A percentile compares a stretch with the other conserved stretches of the same genome.
These are phyloP conservation scores for Cryptomyrus ogoouensis DNA, from an alignment of 2,113 vertebrate species.

Conservation along the genomic window DNA sequence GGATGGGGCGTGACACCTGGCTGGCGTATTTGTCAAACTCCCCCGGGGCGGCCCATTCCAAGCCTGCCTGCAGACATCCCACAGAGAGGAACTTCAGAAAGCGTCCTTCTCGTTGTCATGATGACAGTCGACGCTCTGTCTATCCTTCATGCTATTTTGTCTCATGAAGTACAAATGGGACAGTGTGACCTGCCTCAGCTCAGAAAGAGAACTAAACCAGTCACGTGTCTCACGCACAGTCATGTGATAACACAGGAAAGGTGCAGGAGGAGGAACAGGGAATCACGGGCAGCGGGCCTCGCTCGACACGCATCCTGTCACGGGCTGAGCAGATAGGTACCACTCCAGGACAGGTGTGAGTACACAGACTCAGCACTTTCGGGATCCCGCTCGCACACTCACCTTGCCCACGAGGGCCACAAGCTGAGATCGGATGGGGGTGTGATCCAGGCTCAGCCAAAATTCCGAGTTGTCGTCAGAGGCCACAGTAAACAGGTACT, in stretches of 20 bases:
- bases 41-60: slow-evolving; percentile 85
- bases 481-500: slow-evolving; percentile 82
- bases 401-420: slow-evolving; percentile 85
- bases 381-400: background rate
- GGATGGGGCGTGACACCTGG: slow-evolving; percentile 74
- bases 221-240: background rate
- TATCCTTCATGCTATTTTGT: background rate
- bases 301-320: background rate
- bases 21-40: slow-evolving; percentile 87
- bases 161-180: background rate
- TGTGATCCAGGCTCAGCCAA: slow-evolving; percentile 82
- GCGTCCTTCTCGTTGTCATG: background rate
- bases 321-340: background rate
- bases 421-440: slow-evolving; percentile 65
- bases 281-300: background rate
- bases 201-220: background rate
- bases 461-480: slow-evolving; percentile 91
- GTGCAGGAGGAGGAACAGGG: background rate
- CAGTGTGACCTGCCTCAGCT: background rate
- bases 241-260: background rate
- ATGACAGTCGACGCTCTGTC: background rate
- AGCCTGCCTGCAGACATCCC: slow-evolving; percentile 64
- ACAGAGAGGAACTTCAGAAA: background rate
- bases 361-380: background rate
- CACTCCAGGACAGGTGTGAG: background rate